A percentile compares a stretch with the other conserved stretches of the same genome.
phyloP scores from a whole-genome alignment of 2,888 invertebrate genomes.

The Caenorhabditis virilis region DNA sequence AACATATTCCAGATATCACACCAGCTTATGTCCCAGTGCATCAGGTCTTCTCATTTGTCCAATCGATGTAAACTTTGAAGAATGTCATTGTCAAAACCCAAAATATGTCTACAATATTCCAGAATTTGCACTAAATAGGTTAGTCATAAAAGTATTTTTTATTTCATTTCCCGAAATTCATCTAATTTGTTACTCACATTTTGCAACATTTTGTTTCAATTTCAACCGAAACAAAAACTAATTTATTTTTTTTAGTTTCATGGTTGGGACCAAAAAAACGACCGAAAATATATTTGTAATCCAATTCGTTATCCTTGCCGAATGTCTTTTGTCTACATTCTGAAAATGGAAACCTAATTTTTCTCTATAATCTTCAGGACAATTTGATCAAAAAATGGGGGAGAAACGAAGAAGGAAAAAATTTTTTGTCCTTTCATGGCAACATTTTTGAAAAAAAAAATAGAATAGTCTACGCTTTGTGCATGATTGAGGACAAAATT shows the following conservation, averaged over 20 bases:
- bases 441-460: too few species aligned
- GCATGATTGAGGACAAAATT: too few species aligned
- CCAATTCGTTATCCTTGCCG: too few species aligned
- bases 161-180: background rate
- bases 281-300: background rate
- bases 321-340: too few species aligned
- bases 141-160: background rate
- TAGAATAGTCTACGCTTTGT: too few species aligned
- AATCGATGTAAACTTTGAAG: background rate
- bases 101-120: conserved; percentile 48
- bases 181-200: background rate
- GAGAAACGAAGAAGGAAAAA: too few species aligned
- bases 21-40: conserved; percentile 9
- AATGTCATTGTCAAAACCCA: conserved; percentile 41
- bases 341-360: too few species aligned
- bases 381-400: too few species aligned
- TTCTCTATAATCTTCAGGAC: too few species aligned
- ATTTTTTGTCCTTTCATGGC: too few species aligned
- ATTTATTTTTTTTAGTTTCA: background rate
- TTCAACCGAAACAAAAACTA: background rate
- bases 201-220: conserved; percentile 1
- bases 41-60: conserved; percentile 40
- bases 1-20: conserved; percentile 23
- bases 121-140: conserved; percentile 47
- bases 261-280: background rate